Percentiles rank a stretch among this genome's conserved stretches.
phyloP scores from a whole-genome alignment of 2,797 vertebrate genomes.

The Iguana delicatissima region DNA sequence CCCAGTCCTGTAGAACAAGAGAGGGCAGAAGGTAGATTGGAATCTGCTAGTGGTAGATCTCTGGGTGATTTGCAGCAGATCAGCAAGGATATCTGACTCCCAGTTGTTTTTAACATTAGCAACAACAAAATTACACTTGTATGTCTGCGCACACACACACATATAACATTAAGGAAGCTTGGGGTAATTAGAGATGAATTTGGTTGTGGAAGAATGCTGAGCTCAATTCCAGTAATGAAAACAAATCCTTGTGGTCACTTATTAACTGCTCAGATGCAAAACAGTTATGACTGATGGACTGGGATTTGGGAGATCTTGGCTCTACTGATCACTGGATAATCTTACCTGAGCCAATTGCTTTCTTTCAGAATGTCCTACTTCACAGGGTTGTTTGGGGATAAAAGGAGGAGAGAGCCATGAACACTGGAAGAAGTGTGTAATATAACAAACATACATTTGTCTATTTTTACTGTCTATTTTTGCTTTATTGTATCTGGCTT shows the following conservation, averaged over 20 bases:
- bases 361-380: too few species aligned
- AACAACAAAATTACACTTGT: neutral
- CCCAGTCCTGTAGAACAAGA: neutral
- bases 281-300: neutral
- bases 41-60: neutral
- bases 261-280: neutral
- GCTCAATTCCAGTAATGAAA: neutral
- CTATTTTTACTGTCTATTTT: neutral
- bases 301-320: too few species aligned
- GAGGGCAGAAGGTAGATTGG: neutral
- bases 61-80: neutral
- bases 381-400: too few species aligned
- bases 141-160: accelerated
- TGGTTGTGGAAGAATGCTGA: neutral
- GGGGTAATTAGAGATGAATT: neutral
- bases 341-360: too few species aligned
- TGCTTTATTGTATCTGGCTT: neutral
- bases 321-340: too few species aligned
- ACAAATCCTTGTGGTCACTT: neutral
- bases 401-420: too few species aligned
- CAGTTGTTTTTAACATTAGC: neutral
- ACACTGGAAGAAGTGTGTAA: too few species aligned
- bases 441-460: too few species aligned
- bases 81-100: neutral
- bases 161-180: neutral